Percentiles rank a stretch among this genome's conserved stretches.
phyloP scores from a whole-genome alignment of 2,797 vertebrate genomes.

The Hirundo rustica region DNA sequence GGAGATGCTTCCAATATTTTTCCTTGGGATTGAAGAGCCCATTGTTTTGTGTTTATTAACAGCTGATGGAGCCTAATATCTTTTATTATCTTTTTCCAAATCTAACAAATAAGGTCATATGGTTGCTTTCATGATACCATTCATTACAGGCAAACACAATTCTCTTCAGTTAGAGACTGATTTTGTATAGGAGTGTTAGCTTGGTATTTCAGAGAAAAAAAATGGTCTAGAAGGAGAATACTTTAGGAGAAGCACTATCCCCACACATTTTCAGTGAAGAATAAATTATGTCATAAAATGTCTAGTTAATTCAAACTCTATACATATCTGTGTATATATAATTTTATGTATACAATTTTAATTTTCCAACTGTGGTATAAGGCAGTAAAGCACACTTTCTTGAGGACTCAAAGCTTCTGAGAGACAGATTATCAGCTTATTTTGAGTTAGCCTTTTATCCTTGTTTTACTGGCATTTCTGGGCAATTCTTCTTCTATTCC shows the following conservation, averaged over 20 bases:
- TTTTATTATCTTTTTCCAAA: not conserved
- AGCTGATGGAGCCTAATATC: not conserved
- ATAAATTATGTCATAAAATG: not conserved
- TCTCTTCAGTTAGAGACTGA: not conserved
- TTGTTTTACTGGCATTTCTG: not conserved
- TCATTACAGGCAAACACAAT: not conserved
- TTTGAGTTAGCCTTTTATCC: not conserved
- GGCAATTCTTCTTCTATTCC: not conserved
- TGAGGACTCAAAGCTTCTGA: not conserved
- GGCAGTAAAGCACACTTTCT: not conserved
- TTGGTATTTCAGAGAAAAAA: not conserved
- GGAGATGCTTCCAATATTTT: not conserved
- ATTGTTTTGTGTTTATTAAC: not conserved
- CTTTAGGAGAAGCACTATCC: not conserved
- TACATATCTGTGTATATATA: accelerated
- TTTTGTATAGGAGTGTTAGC: not conserved
- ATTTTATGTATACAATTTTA: not conserved
- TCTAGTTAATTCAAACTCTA: not conserved
- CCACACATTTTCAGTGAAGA: not conserved
- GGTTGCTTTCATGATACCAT: not conserved
- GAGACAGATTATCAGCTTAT: not conserved
- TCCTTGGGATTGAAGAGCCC: not conserved
- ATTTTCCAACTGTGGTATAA: not conserved
- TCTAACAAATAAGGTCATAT: not conserved
- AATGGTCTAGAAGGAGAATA: not conserved